Conservation (phyloP, 2,113 vertebrate species). For the Brevimyrus niger region DNA sequence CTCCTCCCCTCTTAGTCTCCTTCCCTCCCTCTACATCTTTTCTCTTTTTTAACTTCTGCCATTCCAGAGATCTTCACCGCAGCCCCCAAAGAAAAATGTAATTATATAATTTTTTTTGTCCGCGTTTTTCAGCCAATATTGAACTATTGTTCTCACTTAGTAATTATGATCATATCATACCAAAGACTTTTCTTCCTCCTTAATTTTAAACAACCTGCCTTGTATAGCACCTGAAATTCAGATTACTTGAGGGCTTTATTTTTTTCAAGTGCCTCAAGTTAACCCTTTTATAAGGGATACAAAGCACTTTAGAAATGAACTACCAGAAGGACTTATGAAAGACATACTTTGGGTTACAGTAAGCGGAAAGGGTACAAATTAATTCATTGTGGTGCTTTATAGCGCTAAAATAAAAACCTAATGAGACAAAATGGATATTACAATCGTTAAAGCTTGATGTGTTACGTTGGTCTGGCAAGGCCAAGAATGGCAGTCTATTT, state of each 20-base stretch:
- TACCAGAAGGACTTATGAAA: background rate
- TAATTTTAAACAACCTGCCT: background rate
- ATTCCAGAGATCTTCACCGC: background rate
- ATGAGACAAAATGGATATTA: background rate
- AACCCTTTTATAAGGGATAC: background rate
- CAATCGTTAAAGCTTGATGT: background rate
- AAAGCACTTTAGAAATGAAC: background rate
- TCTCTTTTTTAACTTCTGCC: background rate
- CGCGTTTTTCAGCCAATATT: background rate
- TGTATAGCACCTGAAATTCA: background rate
- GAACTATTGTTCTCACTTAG: background rate
- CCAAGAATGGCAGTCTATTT: background rate
- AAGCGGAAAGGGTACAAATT: background rate
- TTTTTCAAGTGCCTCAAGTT: background rate
- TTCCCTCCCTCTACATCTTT: conserved; percentile 36
- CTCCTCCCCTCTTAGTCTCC: conserved; percentile 55
- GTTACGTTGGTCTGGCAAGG: background rate
- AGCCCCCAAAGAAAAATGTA: background rate
- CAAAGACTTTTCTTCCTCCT: background rate
- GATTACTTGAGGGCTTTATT: background rate
- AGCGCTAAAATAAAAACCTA: background rate
- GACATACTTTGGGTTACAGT: background rate
- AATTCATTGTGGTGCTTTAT: background rate
- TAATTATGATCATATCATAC: background rate
- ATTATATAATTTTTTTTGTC: background rate